Evolutionary conservation across 2,113 vertebrate genomes (phyloP), one percentile per base, ranked within the genome.

Genomic region (Aptenodytes patagonicus): DNA sequence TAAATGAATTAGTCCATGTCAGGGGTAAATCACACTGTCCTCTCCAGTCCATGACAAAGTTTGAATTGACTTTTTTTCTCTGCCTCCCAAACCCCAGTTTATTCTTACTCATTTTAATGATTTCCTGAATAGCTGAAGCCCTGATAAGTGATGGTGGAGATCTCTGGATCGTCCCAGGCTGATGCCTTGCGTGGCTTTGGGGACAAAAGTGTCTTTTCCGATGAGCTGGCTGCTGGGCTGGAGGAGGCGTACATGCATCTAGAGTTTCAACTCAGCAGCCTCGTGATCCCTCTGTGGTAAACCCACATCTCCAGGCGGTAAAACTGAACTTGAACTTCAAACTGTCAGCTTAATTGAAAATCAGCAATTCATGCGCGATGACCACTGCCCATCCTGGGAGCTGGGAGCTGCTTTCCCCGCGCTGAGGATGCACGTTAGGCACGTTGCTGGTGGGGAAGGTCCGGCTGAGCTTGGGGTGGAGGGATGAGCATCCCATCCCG

Each of bases 351-450:
- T 83, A 14, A 26, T 13, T 52, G 42, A 66, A 87, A 85, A 81
- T 7, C 24, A 32, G 18, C 11, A 22, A 2, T 28, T 76, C 24
- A 10, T 36, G 7, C 0, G 0, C 0, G 1, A 34, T 0, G 0
- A 31, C 21, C 0, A 1, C 68, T 46, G 31, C 51, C 49, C 31
- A 2, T 44, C 40, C 68, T 8, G 9, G 46, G 42, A 32, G 34
- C 34, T 46, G 65, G 46, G 58, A 77, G 22, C 78, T 54, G 42
- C 20, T 54, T 31, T 49, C 36, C 26, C 2, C 0, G 10, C 0
- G 0, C 70, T 32, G 18, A 22, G 65, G 57, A 4, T 28, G 26
- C 13, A 32, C 8, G 0, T 24, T 14, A 7, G 17, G 31, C 10
- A 5, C 1, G 2, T 31, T 25, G 64, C 34, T 13, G 21, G 20